These are phyloP conservation scores for Saccopteryx leptura DNA, from an alignment of 2,113 vertebrate genomes.

Conservation along the genomic window DNA sequence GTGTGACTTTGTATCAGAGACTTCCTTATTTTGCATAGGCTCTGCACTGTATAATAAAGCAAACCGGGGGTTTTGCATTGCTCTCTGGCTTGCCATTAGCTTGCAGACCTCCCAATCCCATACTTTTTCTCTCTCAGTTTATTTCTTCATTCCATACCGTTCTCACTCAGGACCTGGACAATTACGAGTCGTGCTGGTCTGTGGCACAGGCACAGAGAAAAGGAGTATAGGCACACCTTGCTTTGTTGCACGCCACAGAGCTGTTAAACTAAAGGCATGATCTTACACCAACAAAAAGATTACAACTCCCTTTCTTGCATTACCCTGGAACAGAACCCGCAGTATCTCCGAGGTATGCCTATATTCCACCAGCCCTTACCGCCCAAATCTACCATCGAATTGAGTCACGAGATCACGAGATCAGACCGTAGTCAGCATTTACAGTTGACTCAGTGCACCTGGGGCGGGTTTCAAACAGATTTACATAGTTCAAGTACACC, in stretches of 20 bases:
- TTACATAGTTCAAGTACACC: neutral
- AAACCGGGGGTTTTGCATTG: too few species aligned
- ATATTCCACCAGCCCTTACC: too few species aligned
- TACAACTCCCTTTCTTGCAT: neutral
- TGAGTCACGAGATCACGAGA: neutral
- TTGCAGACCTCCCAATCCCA: too few species aligned
- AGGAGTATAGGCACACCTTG: neutral
- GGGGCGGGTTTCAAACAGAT: neutral
- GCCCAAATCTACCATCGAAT: neutral
- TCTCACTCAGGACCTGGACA: too few species aligned
- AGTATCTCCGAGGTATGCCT: neutral
- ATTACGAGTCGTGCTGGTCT: too few species aligned
- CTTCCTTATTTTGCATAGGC: too few species aligned
- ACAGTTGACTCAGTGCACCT: neutral
- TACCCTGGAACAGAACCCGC: neutral
- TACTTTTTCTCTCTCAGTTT: too few species aligned
- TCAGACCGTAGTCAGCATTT: neutral
- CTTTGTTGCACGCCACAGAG: neutral
- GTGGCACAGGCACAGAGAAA: neutral
- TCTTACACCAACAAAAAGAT: neutral
- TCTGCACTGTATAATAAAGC: too few species aligned
- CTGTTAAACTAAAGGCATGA: neutral
- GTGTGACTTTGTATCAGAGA: too few species aligned
- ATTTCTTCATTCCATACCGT: too few species aligned
- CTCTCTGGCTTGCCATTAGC: too few species aligned